These are phyloP conservation scores for Epinotia ramella DNA, from an alignment of 2,888 invertebrate genomes.

Conservation along the genomic window DNA sequence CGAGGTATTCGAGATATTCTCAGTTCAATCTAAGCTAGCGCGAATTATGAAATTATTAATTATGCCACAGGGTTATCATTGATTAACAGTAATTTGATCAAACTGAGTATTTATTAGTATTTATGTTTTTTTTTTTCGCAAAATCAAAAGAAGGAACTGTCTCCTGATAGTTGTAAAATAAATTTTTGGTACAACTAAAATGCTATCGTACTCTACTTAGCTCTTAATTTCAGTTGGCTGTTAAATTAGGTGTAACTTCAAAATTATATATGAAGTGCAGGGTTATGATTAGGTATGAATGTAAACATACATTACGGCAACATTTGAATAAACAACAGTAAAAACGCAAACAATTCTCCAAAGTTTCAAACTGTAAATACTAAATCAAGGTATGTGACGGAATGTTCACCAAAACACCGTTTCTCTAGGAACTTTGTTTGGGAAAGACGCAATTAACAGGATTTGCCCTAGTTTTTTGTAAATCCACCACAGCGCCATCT, in stretches of 20 bases:
- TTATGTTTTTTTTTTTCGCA: no score
- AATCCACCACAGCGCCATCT: conserved; percentile 73
- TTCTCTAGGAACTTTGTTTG: conserved; percentile 3
- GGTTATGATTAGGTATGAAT: conserved; percentile 14
- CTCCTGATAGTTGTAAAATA: neutral
- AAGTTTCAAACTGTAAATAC: neutral
- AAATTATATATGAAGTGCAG: neutral
- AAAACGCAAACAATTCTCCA: neutral
- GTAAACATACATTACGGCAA: conserved; percentile 21
- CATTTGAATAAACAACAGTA: conserved; percentile 14
- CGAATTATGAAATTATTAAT: neutral
- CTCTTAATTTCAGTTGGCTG: neutral
- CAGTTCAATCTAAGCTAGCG: neutral
- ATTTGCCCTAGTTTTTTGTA: conserved; percentile 11
- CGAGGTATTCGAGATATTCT: neutral
- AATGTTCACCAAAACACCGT: conserved; percentile 17
- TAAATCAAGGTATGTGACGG: neutral
- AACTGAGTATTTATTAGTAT: neutral
- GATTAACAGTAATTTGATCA: neutral
- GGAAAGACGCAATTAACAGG: neutral
- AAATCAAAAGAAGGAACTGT: neutral
- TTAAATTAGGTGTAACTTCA: conserved; percentile 8
- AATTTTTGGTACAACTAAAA: neutral
- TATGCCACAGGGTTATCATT: neutral
- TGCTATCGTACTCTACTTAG: neutral